A percentile compares a stretch with the other conserved stretches of the same genome.
phyloP scores from a whole-genome alignment of 2,113 vertebrate genomes.

The Ptilorrhoa leucosticta region DNA sequence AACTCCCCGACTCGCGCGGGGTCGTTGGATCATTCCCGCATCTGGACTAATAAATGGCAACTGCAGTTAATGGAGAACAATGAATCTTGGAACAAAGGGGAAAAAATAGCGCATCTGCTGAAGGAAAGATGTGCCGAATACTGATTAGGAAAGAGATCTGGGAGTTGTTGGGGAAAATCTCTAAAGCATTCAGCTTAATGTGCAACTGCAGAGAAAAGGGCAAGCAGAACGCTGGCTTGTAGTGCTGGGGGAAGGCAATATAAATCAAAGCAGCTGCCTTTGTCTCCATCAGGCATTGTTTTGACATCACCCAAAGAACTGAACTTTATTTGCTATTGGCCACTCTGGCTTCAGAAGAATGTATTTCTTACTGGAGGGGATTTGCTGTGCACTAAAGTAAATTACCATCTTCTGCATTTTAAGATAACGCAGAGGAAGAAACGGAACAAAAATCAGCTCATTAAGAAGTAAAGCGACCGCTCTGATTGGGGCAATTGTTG shows the following conservation, averaged over 20 bases:
- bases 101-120: slow-evolving; percentile 58
- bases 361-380: neutral
- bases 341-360: slow-evolving; percentile 7
- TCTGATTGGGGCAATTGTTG: neutral
- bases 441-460: neutral
- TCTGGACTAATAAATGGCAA: slow-evolving; percentile 60
- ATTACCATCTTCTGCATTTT: slow-evolving; percentile 25
- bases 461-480: neutral
- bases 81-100: slow-evolving; percentile 65
- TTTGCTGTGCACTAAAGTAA: neutral
- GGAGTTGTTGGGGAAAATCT: slow-evolving; percentile 69
- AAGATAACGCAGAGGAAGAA: neutral
- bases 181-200: slow-evolving; percentile 67
- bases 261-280: slow-evolving; percentile 65
- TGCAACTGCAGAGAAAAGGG: slow-evolving; percentile 48
- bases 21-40: slow-evolving; percentile 26
- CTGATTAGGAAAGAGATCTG: slow-evolving; percentile 68
- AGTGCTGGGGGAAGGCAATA: slow-evolving; percentile 41
- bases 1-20: neutral
- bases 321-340: slow-evolving; percentile 41
- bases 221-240: slow-evolving; percentile 18
- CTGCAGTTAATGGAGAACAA: slow-evolving; percentile 60
- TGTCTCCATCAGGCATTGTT: slow-evolving; percentile 30
- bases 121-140: slow-evolving; percentile 63
- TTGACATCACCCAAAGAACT: slow-evolving; percentile 36